These are phyloP conservation scores for Enteromius treurensis DNA, from an alignment of 2,797 vertebrate species.

Conservation along the genomic window DNA sequence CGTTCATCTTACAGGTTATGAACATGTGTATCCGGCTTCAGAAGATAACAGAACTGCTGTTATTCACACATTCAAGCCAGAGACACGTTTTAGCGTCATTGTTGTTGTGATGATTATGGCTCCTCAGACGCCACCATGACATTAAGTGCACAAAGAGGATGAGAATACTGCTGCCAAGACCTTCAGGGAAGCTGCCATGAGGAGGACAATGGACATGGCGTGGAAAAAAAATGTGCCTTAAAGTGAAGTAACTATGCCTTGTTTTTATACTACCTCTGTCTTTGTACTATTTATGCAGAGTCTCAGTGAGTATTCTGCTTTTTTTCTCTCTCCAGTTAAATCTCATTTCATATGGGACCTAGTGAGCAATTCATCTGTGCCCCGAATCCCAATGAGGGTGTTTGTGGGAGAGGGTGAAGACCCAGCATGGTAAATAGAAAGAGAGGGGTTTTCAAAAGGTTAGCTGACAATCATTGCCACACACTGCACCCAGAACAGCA, in stretches of 20 bases:
- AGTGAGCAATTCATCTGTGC: constrained; percentile 69
- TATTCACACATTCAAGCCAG: constrained; percentile 6
- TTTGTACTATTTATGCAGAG: constrained; percentile 79
- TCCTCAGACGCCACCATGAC: constrained; percentile 31
- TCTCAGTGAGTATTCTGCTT: constrained; percentile 59
- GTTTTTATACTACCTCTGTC: constrained; percentile 68
- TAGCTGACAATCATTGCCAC: constrained; percentile 71
- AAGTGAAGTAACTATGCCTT: constrained; percentile 74
- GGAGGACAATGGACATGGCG: constrained; percentile 71
- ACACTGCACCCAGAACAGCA: neutral
- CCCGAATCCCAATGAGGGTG: constrained; percentile 77
- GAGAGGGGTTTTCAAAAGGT: constrained; percentile 66
- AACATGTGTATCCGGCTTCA: neutral
- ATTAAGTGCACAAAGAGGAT: constrained; percentile 54
- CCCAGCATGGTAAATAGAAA: constrained; percentile 55
- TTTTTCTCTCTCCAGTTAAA: constrained; percentile 66
- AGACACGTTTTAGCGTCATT: neutral
- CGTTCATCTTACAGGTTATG: neutral
- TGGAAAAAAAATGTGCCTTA: constrained; percentile 70
- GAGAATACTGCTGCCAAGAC: constrained; percentile 56
- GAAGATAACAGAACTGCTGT: neutral
- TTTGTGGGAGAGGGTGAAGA: constrained; percentile 64
- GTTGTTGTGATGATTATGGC: constrained; percentile 7
- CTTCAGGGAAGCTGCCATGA: constrained; percentile 63
- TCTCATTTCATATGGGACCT: constrained; percentile 75